Conservation (phyloP, 1,140 invertebrate genomes). For the Heliconius himera region DNA sequence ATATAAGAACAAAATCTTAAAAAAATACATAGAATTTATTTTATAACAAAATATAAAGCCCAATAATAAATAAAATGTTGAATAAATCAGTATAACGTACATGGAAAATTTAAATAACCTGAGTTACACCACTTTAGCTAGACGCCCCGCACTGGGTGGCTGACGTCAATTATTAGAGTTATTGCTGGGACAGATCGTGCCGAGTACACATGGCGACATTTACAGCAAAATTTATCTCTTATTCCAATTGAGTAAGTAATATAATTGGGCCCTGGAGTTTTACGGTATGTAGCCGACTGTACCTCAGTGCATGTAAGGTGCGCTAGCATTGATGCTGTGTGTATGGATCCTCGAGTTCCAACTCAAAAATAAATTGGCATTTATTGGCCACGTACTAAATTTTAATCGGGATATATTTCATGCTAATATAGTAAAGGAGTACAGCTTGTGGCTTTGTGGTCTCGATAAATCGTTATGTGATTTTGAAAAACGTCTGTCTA, state of each 20-base stretch:
- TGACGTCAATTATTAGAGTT: conserved; percentile 74
- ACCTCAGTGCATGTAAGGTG: conserved; percentile 51
- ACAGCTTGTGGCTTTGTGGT: neutral
- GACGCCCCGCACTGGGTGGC: conserved; percentile 60
- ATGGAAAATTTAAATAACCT: conserved; percentile 1
- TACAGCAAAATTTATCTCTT: conserved; percentile 24
- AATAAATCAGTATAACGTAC: neutral
- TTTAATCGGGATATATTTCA: conserved; percentile 18
- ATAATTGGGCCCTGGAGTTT: neutral
- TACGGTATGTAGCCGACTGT: conserved; percentile 33
- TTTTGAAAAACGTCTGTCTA: neutral
- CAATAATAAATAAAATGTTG: too few relatives aligned
- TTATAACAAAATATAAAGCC: too few relatives aligned
- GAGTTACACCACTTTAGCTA: conserved; percentile 34
- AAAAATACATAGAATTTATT: too few relatives aligned
- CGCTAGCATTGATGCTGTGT: conserved; percentile 40
- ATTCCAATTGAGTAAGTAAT: conserved; percentile 29
- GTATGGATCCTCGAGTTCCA: conserved; percentile 38
- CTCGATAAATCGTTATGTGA: neutral
- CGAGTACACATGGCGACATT: conserved; percentile 36
- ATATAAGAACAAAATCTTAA: too few relatives aligned
- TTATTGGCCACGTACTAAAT: conserved; percentile 34
- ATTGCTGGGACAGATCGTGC: conserved; percentile 70
- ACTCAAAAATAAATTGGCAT: conserved; percentile 40
- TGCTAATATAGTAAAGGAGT: conserved; percentile 11